These are phyloP conservation scores for Ichneumon xanthorius DNA, from an alignment of 2,888 invertebrate genomes.

Conservation along the genomic window DNA sequence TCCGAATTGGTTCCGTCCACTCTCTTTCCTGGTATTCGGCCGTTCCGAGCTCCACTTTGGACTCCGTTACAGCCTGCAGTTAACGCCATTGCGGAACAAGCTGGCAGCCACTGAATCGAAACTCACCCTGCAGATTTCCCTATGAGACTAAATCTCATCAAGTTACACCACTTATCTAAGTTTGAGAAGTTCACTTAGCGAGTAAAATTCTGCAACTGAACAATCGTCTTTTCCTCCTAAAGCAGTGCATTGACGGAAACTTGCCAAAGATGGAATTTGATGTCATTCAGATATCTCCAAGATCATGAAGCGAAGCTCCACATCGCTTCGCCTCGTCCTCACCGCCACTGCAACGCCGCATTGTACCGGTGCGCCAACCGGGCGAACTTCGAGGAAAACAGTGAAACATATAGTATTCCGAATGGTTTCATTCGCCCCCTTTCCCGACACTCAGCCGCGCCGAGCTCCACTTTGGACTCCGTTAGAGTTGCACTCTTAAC, in stretches of 20 bases:
- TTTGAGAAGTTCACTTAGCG: too few species aligned
- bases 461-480: not conserved
- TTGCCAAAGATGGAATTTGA: too few species aligned
- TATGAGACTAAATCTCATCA: too few species aligned
- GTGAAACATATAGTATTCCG: not conserved
- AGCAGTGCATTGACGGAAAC: too few species aligned
- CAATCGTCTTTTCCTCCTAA: too few species aligned
- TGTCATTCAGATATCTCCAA: too few species aligned
- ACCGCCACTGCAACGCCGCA: constrained; percentile 15
- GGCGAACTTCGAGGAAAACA: not conserved
- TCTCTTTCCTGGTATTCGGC: not conserved
- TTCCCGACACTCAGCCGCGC: not conserved
- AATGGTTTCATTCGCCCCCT: not conserved
- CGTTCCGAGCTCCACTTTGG: not conserved
- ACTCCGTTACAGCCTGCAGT: not conserved
- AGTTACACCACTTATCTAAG: too few species aligned
- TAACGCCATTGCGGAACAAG: constrained; percentile 26
- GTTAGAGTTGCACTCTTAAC: not conserved
- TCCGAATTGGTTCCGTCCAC: not conserved
- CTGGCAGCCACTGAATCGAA: constrained; percentile 2
- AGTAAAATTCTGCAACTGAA: too few species aligned
- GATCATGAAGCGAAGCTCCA: constrained; percentile 15
- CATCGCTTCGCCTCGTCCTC: not conserved
- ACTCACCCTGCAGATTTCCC: too few species aligned
- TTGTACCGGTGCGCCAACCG: too few species aligned